Conservation (phyloP, 2,113 vertebrate species). For the Strix aluco region DNA sequence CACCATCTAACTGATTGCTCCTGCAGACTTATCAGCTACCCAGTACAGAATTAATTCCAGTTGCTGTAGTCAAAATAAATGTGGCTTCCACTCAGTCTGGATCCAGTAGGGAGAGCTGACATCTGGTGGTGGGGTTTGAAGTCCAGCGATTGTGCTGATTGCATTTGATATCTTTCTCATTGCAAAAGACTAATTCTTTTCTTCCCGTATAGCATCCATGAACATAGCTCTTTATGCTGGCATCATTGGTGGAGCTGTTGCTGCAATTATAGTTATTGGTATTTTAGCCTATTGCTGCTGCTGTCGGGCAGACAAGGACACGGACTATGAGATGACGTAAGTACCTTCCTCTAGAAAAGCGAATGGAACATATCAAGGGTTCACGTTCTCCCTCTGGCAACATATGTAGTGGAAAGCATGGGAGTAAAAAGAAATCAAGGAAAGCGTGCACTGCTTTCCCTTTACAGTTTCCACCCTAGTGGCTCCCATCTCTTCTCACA, state of each 20-base stretch:
- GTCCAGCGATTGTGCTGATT: background rate
- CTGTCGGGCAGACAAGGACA: conserved; percentile 41
- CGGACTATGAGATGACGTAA: conserved; percentile 67
- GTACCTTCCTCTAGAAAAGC: background rate
- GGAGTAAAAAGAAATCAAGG: background rate
- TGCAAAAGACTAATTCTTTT: background rate
- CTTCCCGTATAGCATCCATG: conserved; percentile 79
- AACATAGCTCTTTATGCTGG: conserved; percentile 79
- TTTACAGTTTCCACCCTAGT: background rate
- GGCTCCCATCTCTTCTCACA: background rate
- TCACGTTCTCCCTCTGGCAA: background rate
- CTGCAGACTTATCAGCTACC: background rate
- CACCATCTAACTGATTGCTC: background rate
- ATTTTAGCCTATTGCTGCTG: conserved; percentile 83
- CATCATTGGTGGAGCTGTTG: conserved; percentile 78
- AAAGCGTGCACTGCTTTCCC: background rate
- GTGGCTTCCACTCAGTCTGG: background rate
- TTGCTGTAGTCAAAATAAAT: background rate
- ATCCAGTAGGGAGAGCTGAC: background rate
- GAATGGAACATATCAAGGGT: background rate
- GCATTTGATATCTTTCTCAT: background rate
- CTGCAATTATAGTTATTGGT: conserved; percentile 73
- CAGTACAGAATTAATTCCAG: background rate
- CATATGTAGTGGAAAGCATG: rapidly evolving
- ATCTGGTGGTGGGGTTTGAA: background rate